Percentiles rank a stretch among this genome's conserved stretches.
phyloP scores from a whole-genome alignment of 2,113 vertebrate species.

The Equus quagga region DNA sequence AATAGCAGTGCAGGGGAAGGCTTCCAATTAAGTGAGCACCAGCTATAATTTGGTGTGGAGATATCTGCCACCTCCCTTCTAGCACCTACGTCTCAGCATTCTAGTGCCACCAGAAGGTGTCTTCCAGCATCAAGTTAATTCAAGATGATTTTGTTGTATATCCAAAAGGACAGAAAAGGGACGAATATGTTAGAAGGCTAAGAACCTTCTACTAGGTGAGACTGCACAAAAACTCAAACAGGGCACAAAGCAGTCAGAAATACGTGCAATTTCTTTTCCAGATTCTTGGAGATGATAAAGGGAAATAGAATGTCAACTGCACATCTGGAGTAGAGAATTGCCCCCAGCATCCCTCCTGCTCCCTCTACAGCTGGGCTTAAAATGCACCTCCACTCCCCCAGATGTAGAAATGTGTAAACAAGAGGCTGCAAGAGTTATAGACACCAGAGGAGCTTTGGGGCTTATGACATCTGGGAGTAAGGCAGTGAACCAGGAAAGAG shows the following conservation, averaged over 20 bases:
- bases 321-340: neutral
- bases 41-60: neutral
- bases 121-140: neutral
- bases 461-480: neutral
- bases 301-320: neutral
- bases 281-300: neutral
- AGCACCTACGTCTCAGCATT: neutral
- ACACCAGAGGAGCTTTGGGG: neutral
- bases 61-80: too few relatives aligned
- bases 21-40: neutral
- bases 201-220: neutral
- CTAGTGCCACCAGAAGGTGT: neutral
- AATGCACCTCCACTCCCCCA: rapidly evolving
- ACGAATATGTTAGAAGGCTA: neutral
- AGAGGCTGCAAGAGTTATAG: neutral
- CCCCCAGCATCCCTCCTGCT: neutral
- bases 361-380: neutral
- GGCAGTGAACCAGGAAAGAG: neutral
- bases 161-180: neutral
- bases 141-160: neutral
- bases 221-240: neutral
- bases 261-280: neutral
- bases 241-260: neutral
- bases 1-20: neutral
- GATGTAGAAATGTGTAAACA: neutral